Percentiles rank a stretch among this genome's conserved stretches.
These are phyloP conservation scores for Semaprochilodus insignis DNA, from an alignment of 2,797 vertebrate species.

Conservation along the genomic window DNA sequence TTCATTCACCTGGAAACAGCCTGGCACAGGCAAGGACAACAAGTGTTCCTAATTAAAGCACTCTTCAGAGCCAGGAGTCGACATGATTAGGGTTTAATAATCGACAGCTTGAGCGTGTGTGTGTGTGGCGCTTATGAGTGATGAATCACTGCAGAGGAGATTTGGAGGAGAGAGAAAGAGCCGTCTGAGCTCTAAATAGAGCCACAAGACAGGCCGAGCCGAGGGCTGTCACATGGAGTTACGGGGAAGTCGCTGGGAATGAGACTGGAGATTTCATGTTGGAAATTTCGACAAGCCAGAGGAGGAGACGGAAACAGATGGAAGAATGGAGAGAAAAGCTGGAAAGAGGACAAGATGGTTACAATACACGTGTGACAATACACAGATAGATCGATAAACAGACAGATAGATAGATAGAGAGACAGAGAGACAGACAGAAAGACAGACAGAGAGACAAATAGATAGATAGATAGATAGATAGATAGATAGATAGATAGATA, in stretches of 20 bases:
- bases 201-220: conserved; percentile 49
- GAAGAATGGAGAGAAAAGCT: too few relatives aligned
- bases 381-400: too few relatives aligned
- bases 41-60: conserved; percentile 39
- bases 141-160: conserved; percentile 52
- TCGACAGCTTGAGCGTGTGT: conserved; percentile 38
- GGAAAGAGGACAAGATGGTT: too few relatives aligned
- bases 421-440: not conserved
- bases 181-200: conserved; percentile 53
- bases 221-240: conserved; percentile 61
- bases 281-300: not conserved
- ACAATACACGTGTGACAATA: too few relatives aligned
- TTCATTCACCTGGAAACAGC: conserved; percentile 31
- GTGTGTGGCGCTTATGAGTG: conserved; percentile 47
- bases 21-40: conserved; percentile 17
- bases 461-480: too few relatives aligned
- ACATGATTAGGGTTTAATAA: conserved; percentile 50
- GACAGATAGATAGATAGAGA: too few relatives aligned
- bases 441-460: too few relatives aligned
- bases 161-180: conserved; percentile 37
- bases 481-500: too few relatives aligned
- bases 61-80: conserved; percentile 42
- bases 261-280: not conserved
- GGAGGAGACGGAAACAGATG: not conserved
- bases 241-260: conserved; percentile 13